Base-by-base conservation (phyloP, 2,888 invertebrate species). In the Caenorhabditis angaria region DNA sequence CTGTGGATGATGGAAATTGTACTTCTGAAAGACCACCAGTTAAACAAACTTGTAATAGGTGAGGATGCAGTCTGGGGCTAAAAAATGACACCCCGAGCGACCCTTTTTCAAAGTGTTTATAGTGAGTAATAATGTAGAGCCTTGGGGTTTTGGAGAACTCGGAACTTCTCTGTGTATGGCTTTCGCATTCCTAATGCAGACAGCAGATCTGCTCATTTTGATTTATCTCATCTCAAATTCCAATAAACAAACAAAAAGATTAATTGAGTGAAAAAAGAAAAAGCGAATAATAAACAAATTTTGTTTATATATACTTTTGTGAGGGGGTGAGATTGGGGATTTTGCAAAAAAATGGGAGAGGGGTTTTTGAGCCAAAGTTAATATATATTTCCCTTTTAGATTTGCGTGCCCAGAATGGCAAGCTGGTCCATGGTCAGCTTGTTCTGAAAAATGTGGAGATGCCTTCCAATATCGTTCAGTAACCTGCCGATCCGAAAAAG, bases 351-450 rank as follows among this genome's bases (percentile, higher is more conserved):
- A n/a, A n/a, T n/a, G n/a, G n/a, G n/a, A n/a, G n/a, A n/a, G n/a
- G n/a, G 48, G 4, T 48, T 48, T 10, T 48, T 18, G 18, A n/a
- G 5, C 10, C 10, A 54, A n/a, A 5, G 18, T 22, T 22, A 27
- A 22, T 54, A 54, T 54, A 10, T 14, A 14, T 54, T 54, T 22
- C 3, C 32, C 35, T 62, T 78, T 60, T 71, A 80, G 82, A 63
- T 90, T 92, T 29, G 91, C 91, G 28, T 95, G 95, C 87, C 94
- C 96, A 0, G 91, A 91, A 60, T 97, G 94, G 93, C 93, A 93
- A 86, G 90, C 92, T 28, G 94, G 93, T 62, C 93, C 93, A 5
- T 97, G 97, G 97, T 92, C 92, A 87, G 93, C 94, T 80, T 96
- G 95, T 85, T 92, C 94, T 88, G 92, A 92, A 87, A 90, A 95